A percentile compares a stretch with the other conserved stretches of the same genome.
These are phyloP conservation scores for Achlya flavicornis DNA, from an alignment of 2,888 invertebrate genomes.

Conservation along the genomic window DNA sequence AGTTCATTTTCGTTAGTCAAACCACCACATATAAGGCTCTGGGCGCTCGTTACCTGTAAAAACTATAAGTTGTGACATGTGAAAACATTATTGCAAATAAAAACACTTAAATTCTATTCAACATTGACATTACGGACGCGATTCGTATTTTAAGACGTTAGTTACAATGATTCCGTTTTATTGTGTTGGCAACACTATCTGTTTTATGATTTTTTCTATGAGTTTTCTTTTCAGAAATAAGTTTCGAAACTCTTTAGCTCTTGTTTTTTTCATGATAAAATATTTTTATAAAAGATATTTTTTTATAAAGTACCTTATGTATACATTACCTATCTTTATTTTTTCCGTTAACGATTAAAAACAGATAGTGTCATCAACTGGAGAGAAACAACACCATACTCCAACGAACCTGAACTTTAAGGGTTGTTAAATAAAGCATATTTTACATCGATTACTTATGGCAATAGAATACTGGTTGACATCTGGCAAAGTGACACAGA, in stretches of 20 bases:
- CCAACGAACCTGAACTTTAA: background rate
- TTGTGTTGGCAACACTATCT: background rate
- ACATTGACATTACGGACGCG: slow-evolving; percentile 9
- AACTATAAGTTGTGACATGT: background rate
- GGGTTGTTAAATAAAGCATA: background rate
- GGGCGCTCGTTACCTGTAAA: background rate
- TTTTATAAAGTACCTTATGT: background rate
- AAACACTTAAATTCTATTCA: slow-evolving; percentile 4
- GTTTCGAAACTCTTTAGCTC: no score
- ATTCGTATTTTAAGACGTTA: slow-evolving; percentile 7
- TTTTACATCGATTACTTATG: background rate
- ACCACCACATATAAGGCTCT: no score
- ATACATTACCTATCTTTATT: background rate
- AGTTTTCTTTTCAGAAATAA: background rate
- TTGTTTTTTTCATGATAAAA: background rate
- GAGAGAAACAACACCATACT: background rate
- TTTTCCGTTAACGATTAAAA: background rate
- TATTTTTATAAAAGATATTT: background rate
- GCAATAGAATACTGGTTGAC: slow-evolving; percentile 5
- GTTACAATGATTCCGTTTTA: slow-evolving; percentile 5
- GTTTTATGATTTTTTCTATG: background rate
- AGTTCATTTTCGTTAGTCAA: no score
- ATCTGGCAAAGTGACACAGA: background rate
- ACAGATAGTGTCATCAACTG: background rate
- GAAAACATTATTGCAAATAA: slow-evolving; percentile 6